Percentiles rank a stretch among this genome's conserved stretches.
Conservation (phyloP, 1,140 invertebrate species). For the Diabrotica undecimpunctata region DNA sequence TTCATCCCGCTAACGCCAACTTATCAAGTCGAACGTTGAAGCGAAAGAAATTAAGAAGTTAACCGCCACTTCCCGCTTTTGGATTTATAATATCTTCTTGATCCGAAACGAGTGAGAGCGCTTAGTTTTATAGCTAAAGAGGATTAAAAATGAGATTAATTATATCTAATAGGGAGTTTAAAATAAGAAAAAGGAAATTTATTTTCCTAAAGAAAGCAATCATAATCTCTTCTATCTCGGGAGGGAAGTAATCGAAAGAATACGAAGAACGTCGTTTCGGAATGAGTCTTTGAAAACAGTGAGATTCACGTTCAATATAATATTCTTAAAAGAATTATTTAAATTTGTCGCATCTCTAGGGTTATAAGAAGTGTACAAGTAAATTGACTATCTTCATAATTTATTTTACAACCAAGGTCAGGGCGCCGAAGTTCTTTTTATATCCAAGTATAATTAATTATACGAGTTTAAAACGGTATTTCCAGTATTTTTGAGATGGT, state of each 20-base stretch:
- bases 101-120: slow-evolving; percentile 12
- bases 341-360: too few species aligned
- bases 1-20: slow-evolving; percentile 1
- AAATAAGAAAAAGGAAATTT: slow-evolving; percentile 6
- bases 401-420: too few species aligned
- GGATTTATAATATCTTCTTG: slow-evolving; percentile 12
- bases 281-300: too few species aligned
- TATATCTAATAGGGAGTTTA: slow-evolving; percentile 11
- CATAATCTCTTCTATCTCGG: background rate
- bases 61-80: slow-evolving; percentile 11
- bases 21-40: slow-evolving; percentile 7
- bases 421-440: too few species aligned
- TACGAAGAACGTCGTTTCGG: too few species aligned
- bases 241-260: background rate
- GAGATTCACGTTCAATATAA: too few species aligned
- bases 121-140: slow-evolving; percentile 15
- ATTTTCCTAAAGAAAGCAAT: slow-evolving; percentile 1
- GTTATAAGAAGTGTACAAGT: too few species aligned
- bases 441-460: too few species aligned
- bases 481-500: too few species aligned
- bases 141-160: slow-evolving; percentile 18
- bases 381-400: too few species aligned
- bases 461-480: too few species aligned
- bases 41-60: slow-evolving; percentile 18
- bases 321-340: too few species aligned